phyloP scores from a whole-genome alignment of 2,797 vertebrate genomes.

The Gymnopithys bicolor region DNA sequence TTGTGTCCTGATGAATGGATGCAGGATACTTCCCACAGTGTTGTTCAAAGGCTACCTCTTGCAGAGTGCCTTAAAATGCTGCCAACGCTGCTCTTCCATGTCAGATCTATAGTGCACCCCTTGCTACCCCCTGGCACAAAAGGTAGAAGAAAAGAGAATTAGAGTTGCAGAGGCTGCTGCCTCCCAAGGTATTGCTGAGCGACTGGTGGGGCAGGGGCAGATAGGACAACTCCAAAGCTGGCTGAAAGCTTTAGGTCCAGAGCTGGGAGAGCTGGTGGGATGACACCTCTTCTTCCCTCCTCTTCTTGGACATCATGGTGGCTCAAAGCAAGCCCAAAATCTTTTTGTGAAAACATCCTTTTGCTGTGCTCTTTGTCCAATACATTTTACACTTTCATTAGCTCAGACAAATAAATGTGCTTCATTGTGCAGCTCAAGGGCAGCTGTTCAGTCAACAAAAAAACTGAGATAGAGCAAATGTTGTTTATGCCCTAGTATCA shows the following conservation, averaged over 20 bases:
- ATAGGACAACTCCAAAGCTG: background rate
- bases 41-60: background rate
- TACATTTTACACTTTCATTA: background rate
- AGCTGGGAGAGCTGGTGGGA: background rate
- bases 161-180: background rate
- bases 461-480: background rate
- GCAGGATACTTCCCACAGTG: background rate
- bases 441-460: conserved; percentile 38
- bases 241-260: background rate
- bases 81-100: background rate
- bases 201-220: background rate
- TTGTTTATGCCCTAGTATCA: background rate
- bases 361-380: background rate
- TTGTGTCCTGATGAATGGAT: background rate
- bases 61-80: background rate
- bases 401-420: background rate
- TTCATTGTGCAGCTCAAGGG: background rate
- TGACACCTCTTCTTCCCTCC: background rate
- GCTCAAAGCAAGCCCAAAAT: background rate
- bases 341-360: background rate
- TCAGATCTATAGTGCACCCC: background rate
- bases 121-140: background rate
- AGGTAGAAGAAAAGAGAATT: background rate
- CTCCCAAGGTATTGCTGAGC: background rate
- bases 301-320: background rate